Base-by-base conservation (phyloP, 2,888 invertebrate species). In the Caenorhabditis wallacei region DNA sequence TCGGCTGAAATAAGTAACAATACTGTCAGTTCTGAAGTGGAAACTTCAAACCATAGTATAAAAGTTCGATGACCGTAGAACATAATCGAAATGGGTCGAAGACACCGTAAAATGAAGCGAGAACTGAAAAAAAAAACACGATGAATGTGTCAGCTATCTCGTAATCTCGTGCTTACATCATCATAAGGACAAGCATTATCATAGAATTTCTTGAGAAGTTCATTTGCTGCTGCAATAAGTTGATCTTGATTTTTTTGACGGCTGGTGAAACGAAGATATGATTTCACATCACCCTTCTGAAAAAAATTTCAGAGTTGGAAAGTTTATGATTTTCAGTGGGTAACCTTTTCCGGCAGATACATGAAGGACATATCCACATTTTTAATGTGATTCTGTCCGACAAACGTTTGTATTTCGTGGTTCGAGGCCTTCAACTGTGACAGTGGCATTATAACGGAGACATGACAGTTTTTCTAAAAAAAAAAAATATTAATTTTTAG, bases 51-150 rank as follows among this genome's bases (percentile, higher is more conserved):
- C 75, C 69, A 79, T n/a, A n/a, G n/a, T n/a, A n/a, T n/a, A n/a
- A n/a, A n/a, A n/a, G n/a, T n/a, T n/a, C n/a, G n/a, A n/a, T n/a
- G n/a, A n/a, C 79, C 69, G 24, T n/a, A 79, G n/a, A 10, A 82
- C 59, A 18, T 74, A 74, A 11, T 82, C 82, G 5, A 68, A n/a
- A 20, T 78, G 71, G 37, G n/a, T 78, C 4, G 66, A 59, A 1
- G 82, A 57, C 20, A 82, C 18, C 13, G 66, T 59, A 37, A 66
- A 75, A 37, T 69, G 61, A 20, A 75, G n/a, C 5, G 56, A 48
- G 16, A 80, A 80, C 72, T 80, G 59, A 43, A 79, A 70, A n/a
- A 0, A 1, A n/a, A 20, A 3, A 40, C 11, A 40, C 2, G 2
- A 10, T 40, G 2, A 40, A 10, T 40, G 30, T n/a, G n/a, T n/a